phyloP scores from a whole-genome alignment of 1,140 invertebrate species.

The Bilobella aurantiaca region DNA sequence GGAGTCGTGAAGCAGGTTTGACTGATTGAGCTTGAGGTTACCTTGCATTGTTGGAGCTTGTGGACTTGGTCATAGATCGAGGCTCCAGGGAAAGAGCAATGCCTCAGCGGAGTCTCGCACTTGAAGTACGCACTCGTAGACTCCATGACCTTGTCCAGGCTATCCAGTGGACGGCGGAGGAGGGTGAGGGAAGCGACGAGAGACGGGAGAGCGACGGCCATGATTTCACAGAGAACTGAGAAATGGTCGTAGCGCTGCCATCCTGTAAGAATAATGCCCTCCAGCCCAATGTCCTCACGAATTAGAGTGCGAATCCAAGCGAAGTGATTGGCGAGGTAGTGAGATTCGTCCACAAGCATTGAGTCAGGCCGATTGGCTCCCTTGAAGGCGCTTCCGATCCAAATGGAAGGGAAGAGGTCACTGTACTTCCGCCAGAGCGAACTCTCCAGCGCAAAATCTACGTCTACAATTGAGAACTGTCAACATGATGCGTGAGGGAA shows the following conservation, averaged over 20 bases:
- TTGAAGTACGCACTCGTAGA: slow-evolving; percentile 29
- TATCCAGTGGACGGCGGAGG: slow-evolving; percentile 32
- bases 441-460: slow-evolving; percentile 36
- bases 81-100: slow-evolving; percentile 39
- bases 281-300: slow-evolving; percentile 44
- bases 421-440: slow-evolving; percentile 44
- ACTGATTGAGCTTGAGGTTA: slow-evolving; percentile 7
- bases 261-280: slow-evolving; percentile 60
- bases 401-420: slow-evolving; percentile 46
- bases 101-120: slow-evolving; percentile 35
- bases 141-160: slow-evolving; percentile 27
- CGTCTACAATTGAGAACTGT: slow-evolving; percentile 32
- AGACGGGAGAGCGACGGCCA: slow-evolving; percentile 56
- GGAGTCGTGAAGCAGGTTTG: not conserved
- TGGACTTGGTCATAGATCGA: slow-evolving; percentile 35
- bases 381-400: slow-evolving; percentile 53
- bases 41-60: slow-evolving; percentile 14
- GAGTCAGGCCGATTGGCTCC: slow-evolving; percentile 36
- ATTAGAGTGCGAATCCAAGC: slow-evolving; percentile 51
- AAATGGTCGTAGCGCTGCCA: slow-evolving; percentile 53
- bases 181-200: slow-evolving; percentile 47
- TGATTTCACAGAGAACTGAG: slow-evolving; percentile 53
- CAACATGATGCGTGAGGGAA: slow-evolving; percentile 15
- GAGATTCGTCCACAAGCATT: slow-evolving; percentile 50
- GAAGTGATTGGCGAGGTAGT: slow-evolving; percentile 58